Conservation (phyloP, 2,797 vertebrate species). For the Bradypodion pumilum region DNA sequence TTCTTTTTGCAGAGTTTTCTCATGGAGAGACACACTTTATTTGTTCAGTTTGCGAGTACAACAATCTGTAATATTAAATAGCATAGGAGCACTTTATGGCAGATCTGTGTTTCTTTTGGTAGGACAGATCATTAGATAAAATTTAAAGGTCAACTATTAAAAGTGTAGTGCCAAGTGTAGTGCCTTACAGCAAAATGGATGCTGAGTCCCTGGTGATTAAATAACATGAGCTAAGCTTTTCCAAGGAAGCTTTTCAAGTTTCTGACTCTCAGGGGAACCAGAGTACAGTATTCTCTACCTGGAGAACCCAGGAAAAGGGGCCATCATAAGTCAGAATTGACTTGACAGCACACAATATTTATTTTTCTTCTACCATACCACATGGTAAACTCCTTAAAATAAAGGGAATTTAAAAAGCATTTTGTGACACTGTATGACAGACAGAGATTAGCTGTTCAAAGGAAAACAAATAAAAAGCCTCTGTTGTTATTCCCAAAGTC, state of each 20-base stretch:
- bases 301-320: too few relatives aligned
- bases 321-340: too few relatives aligned
- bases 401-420: too few relatives aligned
- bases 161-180: constrained; percentile 37
- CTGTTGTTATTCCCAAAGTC: too few relatives aligned
- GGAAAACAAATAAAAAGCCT: too few relatives aligned
- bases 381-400: too few relatives aligned
- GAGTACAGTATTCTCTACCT: too few relatives aligned
- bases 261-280: constrained; percentile 29
- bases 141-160: neutral
- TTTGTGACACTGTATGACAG: too few relatives aligned
- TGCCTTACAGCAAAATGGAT: constrained; percentile 59
- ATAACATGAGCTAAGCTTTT: constrained; percentile 25
- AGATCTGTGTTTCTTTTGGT: neutral
- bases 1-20: neutral
- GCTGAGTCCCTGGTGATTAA: constrained; percentile 46
- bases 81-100: constrained; percentile 11
- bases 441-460: too few relatives aligned
- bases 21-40: neutral
- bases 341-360: too few relatives aligned
- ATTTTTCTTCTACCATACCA: too few relatives aligned
- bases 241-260: constrained; percentile 30
- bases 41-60: constrained; percentile 3
- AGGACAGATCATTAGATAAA: constrained; percentile 27
- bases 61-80: constrained; percentile 8